phyloP scores from a whole-genome alignment of 2,888 invertebrate genomes.

The Coelogynopora nodosa region DNA sequence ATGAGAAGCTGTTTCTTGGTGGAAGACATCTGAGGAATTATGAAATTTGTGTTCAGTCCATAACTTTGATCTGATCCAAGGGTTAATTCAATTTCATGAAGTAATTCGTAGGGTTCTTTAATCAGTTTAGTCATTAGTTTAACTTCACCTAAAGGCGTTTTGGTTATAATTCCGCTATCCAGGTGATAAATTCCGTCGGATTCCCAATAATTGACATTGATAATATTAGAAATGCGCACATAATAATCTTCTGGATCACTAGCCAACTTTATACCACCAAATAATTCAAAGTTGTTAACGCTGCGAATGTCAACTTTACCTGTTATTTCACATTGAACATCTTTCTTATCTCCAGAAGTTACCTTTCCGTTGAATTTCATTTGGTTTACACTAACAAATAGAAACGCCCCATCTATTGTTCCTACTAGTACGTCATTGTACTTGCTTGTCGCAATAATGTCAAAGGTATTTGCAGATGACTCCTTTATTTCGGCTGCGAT shows the following conservation, averaged over 20 bases:
- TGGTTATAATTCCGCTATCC: not conserved
- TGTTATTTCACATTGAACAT: not conserved
- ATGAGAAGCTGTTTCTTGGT: not conserved
- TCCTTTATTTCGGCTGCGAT: not conserved
- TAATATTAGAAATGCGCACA: not conserved
- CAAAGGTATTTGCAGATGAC: not conserved
- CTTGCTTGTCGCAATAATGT: not conserved
- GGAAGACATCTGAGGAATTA: not conserved
- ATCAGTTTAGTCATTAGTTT: slow-evolving; percentile 3
- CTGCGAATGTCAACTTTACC: not conserved
- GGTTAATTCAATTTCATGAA: not conserved
- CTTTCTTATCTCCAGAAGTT: not conserved
- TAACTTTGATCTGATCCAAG: not conserved
- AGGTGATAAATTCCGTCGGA: not conserved
- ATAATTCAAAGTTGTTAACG: not conserved
- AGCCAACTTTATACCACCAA: not conserved
- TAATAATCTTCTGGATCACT: not conserved
- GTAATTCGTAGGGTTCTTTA: not conserved
- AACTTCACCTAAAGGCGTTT: not conserved
- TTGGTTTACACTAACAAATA: not conserved
- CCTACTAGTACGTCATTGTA: not conserved
- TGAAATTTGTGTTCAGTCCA: not conserved
- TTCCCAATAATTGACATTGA: not conserved
- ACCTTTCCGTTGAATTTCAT: not conserved
- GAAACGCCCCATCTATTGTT: not conserved